These are phyloP conservation scores for Dendropsophus ebraccatus DNA, from an alignment of 2,113 vertebrate species.

Conservation along the genomic window DNA sequence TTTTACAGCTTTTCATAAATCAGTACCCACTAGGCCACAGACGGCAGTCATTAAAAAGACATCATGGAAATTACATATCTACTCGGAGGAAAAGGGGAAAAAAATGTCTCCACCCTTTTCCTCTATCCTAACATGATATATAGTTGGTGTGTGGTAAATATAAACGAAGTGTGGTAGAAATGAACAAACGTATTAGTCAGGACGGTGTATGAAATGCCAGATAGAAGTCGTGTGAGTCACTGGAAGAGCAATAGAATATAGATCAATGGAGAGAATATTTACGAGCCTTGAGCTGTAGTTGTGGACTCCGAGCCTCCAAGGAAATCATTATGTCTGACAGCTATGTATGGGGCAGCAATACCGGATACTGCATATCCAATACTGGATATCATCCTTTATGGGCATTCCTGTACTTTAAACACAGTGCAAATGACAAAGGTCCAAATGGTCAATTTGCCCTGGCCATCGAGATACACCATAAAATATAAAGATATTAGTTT, in stretches of 20 bases:
- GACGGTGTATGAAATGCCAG: not conserved
- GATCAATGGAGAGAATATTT: not conserved
- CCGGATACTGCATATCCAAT: too few relatives aligned
- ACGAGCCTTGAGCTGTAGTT: not conserved
- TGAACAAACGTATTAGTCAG: conserved; percentile 12
- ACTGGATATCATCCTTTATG: too few relatives aligned
- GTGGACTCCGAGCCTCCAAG: not conserved
- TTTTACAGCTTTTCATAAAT: conserved; percentile 90
- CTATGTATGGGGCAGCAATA: too few relatives aligned
- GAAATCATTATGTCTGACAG: not conserved
- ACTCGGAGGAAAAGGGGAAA: conserved; percentile 82
- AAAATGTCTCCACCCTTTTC: conserved; percentile 67
- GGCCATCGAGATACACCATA: not conserved
- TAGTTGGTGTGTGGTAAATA: conserved; percentile 34
- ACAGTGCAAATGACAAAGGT: not conserved
- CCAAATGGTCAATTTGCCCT: not conserved
- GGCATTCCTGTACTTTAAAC: too few relatives aligned
- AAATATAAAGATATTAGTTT: not conserved
- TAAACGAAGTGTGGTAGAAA: conserved; percentile 7
- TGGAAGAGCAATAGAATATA: not conserved
- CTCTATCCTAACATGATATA: conserved; percentile 37
- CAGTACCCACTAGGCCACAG: conserved; percentile 80
- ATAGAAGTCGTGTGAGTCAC: not conserved
- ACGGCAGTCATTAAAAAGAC: conserved; percentile 94
- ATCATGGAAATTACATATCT: conserved; percentile 97